Percentiles rank a stretch among this genome's conserved stretches.
These are phyloP conservation scores for Etheostoma perlongum DNA, from an alignment of 2,797 vertebrate species.

Conservation along the genomic window DNA sequence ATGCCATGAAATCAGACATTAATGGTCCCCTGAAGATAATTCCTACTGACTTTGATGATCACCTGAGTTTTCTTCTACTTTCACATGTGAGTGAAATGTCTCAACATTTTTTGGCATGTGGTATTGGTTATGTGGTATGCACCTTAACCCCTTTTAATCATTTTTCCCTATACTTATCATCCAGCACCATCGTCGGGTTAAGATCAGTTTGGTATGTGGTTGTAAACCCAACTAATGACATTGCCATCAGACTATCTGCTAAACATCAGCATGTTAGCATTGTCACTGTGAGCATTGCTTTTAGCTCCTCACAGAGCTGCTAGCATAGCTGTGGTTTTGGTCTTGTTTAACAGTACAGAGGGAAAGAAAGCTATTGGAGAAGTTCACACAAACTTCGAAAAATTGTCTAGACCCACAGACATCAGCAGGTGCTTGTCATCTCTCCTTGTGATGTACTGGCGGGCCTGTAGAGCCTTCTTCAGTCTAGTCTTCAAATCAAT, in stretches of 20 bases:
- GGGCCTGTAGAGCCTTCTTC: conserved; percentile 15
- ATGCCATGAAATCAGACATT: no score
- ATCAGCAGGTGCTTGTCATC: conserved; percentile 10
- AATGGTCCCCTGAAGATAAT: no score
- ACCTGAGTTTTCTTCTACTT: no score
- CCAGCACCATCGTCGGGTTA: neutral
- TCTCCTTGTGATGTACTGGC: conserved; percentile 9
- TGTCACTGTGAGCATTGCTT: neutral
- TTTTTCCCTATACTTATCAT: neutral
- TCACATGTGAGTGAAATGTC: no score
- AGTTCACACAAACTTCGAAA: conserved; percentile 19
- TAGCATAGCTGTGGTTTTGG: neutral
- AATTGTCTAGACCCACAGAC: conserved; percentile 10
- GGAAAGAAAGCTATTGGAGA: conserved; percentile 17
- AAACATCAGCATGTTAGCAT: neutral
- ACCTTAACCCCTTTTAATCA: neutral
- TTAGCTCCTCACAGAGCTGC: neutral
- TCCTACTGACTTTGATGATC: no score
- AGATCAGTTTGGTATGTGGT: neutral
- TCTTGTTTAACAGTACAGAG: neutral
- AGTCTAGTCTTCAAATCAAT: conserved; percentile 23
- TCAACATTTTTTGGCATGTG: no score
- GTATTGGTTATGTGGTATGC: neutral
- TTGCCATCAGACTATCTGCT: neutral
- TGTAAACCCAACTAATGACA: neutral